Evolutionary conservation across 2,797 vertebrate genomes (phyloP).

Genomic region (Chelonia mydas): DNA sequence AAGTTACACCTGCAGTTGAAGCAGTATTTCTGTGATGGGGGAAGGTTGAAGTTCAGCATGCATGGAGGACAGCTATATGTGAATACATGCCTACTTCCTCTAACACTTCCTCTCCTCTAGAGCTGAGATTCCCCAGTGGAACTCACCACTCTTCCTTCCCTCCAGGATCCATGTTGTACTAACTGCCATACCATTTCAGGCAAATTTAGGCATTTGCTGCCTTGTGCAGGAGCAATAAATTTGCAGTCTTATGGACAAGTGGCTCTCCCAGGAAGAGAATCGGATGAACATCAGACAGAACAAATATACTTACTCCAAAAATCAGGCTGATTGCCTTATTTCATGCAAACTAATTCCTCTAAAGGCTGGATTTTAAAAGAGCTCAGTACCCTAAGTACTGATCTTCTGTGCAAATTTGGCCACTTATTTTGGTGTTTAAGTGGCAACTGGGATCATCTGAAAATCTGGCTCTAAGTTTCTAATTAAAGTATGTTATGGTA

Average conservation of each 20-base stretch:
- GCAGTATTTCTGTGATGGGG: neutral
- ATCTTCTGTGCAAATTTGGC: neutral
- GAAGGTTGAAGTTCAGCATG: neutral
- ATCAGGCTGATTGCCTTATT: slow-evolving; percentile 3
- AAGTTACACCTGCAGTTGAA: neutral
- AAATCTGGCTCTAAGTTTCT: neutral
- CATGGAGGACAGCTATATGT: neutral
- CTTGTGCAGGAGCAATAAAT: neutral
- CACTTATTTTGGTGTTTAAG: neutral
- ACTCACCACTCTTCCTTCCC: neutral
- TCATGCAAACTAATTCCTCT: slow-evolving; percentile 4
- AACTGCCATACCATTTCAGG: neutral
- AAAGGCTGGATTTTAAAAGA: neutral
- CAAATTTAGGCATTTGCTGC: neutral
- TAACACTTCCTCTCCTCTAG: neutral
- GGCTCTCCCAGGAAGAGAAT: neutral
- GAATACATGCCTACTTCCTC: neutral
- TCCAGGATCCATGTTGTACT: neutral
- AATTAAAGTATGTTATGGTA: slow-evolving; percentile 12
- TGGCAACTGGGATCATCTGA: neutral
- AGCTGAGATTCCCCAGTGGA: neutral
- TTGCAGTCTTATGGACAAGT: neutral
- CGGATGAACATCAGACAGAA: fast-evolving
- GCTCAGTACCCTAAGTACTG: neutral
- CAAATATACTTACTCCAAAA: neutral